These are phyloP conservation scores for Pachliopta kotzebuea DNA, from an alignment of 2,888 invertebrate species.

Conservation along the genomic window DNA sequence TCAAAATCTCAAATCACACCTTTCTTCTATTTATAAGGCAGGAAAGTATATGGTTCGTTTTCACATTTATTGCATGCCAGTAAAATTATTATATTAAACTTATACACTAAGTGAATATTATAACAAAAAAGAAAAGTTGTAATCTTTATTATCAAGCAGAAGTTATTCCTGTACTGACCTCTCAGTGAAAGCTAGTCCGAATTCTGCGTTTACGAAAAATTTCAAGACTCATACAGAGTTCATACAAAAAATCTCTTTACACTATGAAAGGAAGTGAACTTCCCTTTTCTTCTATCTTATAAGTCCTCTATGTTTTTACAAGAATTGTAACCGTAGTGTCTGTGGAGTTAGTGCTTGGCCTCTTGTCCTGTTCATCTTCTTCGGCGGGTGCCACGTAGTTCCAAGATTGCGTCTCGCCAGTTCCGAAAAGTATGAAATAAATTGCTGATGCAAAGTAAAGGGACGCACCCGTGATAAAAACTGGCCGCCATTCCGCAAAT, in stretches of 20 bases:
- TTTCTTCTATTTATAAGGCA: slow-evolving; percentile 2
- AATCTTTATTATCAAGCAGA: background rate
- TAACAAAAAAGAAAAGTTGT: background rate
- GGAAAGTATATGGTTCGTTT: slow-evolving; percentile 18
- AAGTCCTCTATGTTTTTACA: slow-evolving; percentile 53
- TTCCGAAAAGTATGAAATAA: slow-evolving; percentile 86
- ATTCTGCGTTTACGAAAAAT: background rate
- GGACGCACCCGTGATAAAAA: slow-evolving; percentile 86
- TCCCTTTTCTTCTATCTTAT: background rate
- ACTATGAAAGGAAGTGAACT: background rate
- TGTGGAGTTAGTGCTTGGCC: slow-evolving; percentile 47
- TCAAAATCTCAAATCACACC: background rate
- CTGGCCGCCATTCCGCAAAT: slow-evolving; percentile 86
- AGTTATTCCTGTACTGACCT: background rate
- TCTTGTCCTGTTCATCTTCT: slow-evolving; percentile 56
- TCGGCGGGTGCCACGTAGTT: slow-evolving; percentile 72
- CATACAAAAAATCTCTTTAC: background rate
- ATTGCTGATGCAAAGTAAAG: slow-evolving; percentile 85
- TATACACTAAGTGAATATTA: slow-evolving; percentile 2
- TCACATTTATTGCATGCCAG: background rate
- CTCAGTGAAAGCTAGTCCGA: background rate
- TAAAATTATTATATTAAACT: slow-evolving; percentile 5
- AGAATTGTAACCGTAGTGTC: slow-evolving; percentile 64
- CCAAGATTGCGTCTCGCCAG: slow-evolving; percentile 86
- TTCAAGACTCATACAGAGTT: background rate